Conservation (phyloP, 2,888 invertebrate species). For the Apocheima hispidaria region DNA sequence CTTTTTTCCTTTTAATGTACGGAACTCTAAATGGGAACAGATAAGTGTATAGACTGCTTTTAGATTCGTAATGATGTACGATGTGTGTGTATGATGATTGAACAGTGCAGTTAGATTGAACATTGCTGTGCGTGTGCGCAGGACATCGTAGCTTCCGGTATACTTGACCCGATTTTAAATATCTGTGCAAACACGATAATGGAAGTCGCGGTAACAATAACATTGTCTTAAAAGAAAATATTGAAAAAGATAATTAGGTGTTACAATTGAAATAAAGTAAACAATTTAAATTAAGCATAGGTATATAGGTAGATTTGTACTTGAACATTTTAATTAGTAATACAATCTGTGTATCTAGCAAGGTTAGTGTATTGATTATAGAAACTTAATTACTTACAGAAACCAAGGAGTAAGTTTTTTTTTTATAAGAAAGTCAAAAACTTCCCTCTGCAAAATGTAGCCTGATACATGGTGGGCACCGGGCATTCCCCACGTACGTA, state of each 20-base stretch:
- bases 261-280: constrained; percentile 22
- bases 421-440: too few relatives aligned
- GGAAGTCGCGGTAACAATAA: constrained; percentile 49
- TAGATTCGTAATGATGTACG: constrained; percentile 52
- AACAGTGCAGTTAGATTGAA: constrained; percentile 76
- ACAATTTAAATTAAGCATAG: too few relatives aligned
- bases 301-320: not conserved
- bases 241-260: constrained; percentile 42
- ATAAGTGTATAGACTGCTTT: too few relatives aligned
- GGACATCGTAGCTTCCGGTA: constrained; percentile 73
- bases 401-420: too few relatives aligned
- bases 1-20: too few relatives aligned
- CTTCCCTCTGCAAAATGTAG: too few relatives aligned
- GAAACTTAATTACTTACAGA: too few relatives aligned
- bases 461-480: too few relatives aligned
- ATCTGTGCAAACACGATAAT: constrained; percentile 53
- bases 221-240: constrained; percentile 32
- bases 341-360: not conserved
- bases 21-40: too few relatives aligned
- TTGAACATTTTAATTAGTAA: constrained; percentile 2
- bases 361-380: not conserved
- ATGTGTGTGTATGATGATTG: too few relatives aligned
- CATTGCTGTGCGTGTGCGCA: constrained; percentile 70
- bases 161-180: constrained; percentile 78
- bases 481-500: too few relatives aligned